Evolutionary conservation across 1,140 invertebrate species (phyloP).

Genomic region (Daktulosphaira vitifoliae): DNA sequence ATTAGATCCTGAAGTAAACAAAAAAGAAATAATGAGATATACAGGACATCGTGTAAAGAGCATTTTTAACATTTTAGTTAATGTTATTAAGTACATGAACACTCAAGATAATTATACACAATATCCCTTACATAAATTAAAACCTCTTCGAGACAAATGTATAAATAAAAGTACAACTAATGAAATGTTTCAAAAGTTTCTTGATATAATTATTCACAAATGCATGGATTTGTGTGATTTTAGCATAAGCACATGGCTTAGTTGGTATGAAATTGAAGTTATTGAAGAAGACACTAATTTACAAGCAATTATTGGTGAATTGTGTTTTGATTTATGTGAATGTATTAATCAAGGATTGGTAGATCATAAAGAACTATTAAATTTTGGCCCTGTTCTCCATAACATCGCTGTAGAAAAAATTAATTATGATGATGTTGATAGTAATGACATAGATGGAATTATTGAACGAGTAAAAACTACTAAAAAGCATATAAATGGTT

Average conservation of each 20-base stretch:
- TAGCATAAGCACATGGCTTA: constrained; percentile 2
- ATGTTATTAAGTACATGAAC: neutral
- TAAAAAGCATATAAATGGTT: neutral
- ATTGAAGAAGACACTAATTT: constrained; percentile 1
- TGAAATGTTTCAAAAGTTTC: neutral
- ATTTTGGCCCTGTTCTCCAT: neutral
- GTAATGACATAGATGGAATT: neutral
- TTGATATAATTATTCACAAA: neutral
- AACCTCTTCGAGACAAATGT: neutral
- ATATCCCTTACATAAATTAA: neutral
- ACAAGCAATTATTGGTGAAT: constrained; percentile 2
- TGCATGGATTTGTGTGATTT: constrained; percentile 16
- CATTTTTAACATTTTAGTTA: neutral
- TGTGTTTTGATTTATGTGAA: constrained; percentile 13
- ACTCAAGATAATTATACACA: neutral
- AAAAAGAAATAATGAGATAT: neutral
- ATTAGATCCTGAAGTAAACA: neutral
- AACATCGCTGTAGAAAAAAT: constrained; percentile 12
- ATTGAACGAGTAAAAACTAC: neutral
- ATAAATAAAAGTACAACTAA: neutral
- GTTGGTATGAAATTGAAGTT: constrained; percentile 17
- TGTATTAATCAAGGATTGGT: neutral
- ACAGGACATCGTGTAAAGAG: constrained; percentile 1
- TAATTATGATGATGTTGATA: neutral
- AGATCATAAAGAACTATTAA: neutral